Percentiles rank a stretch among this genome's conserved stretches.
Evolutionary conservation across 1,140 invertebrate genomes (phyloP).

Genomic region (Mercenaria mercenaria): DNA sequence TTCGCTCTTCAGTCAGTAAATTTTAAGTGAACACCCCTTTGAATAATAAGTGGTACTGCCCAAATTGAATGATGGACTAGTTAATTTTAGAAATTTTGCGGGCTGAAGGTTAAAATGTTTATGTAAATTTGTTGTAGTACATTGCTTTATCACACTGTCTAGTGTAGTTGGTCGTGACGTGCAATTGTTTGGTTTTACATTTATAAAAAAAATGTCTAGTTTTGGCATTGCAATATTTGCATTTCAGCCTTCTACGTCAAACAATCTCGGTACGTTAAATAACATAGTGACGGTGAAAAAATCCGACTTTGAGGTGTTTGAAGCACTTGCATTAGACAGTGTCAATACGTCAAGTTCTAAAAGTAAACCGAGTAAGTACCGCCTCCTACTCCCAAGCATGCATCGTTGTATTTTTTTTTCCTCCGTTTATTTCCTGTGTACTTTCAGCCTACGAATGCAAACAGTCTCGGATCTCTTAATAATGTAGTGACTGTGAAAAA

Average conservation of each 20-base stretch:
- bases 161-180: neutral
- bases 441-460: constrained; percentile 93
- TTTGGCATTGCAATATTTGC: constrained; percentile 28
- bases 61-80: too few species aligned
- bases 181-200: neutral
- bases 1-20: too few species aligned
- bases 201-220: neutral
- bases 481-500: constrained; percentile 96
- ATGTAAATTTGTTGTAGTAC: too few species aligned
- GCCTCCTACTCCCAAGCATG: neutral
- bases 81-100: too few species aligned
- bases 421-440: constrained; percentile 41
- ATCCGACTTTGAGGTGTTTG: constrained; percentile 98
- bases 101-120: too few species aligned
- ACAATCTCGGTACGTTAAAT: constrained; percentile 95
- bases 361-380: constrained; percentile 70
- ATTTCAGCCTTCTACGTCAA: constrained; percentile 93
- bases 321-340: constrained; percentile 97
- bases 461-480: constrained; percentile 95
- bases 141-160: neutral
- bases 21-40: too few species aligned
- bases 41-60: too few species aligned
- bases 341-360: constrained; percentile 88
- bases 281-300: constrained; percentile 95
- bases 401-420: constrained; percentile 38